Percentiles rank a stretch among this genome's conserved stretches.
Conservation (phyloP, 2,113 vertebrate genomes). For the Machaerirhynchus nigripectus region DNA sequence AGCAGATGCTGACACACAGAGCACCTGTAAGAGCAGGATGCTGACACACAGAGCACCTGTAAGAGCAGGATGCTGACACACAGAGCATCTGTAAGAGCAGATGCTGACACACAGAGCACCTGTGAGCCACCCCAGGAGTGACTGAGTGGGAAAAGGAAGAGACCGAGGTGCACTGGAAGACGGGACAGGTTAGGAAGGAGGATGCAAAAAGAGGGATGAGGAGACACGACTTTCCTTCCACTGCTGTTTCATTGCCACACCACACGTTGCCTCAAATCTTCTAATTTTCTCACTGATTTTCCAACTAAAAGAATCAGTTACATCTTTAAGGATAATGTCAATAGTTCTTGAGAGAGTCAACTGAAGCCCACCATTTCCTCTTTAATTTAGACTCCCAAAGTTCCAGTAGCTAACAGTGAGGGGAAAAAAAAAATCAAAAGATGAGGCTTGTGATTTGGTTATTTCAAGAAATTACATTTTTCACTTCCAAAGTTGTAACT, state of each 20-base stretch:
- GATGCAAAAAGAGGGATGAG: neutral
- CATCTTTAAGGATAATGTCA: neutral
- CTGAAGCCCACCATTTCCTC: neutral
- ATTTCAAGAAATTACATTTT: neutral
- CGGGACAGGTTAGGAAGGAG: neutral
- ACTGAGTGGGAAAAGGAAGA: neutral
- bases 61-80: neutral
- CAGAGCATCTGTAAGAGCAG: fast-evolving
- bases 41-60: fast-evolving
- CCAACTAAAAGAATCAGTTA: neutral
- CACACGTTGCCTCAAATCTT: neutral
- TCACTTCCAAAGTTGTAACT: neutral
- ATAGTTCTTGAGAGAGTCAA: neutral
- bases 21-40: no score
- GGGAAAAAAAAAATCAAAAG: neutral
- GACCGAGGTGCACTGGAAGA: neutral
- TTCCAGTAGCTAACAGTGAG: neutral
- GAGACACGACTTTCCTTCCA: neutral
- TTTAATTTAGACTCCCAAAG: neutral
- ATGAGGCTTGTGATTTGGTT: neutral
- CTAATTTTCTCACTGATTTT: neutral
- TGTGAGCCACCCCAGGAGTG: neutral
- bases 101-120: fast-evolving
- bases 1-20: neutral
- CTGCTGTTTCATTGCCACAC: neutral